Percentiles rank a stretch among this genome's conserved stretches.
phyloP scores from a whole-genome alignment of 2,797 vertebrate genomes.

The Sternotherus odoratus region DNA sequence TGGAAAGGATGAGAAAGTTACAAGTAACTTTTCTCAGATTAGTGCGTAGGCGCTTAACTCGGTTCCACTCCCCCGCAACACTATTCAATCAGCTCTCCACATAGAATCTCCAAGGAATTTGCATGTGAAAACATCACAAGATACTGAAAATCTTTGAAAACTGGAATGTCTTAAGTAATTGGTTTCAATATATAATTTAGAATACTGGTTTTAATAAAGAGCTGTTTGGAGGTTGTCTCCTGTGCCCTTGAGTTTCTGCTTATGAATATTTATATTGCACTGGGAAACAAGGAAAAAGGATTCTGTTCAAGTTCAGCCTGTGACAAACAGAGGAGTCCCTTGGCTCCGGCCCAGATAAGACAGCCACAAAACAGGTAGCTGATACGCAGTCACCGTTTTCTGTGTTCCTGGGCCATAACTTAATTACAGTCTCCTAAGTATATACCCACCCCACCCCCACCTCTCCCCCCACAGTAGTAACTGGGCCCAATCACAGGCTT shows the following conservation, averaged over 20 bases:
- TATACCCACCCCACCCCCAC: no score
- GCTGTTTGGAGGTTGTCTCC: neutral
- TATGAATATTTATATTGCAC: conserved; percentile 24
- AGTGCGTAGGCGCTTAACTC: conserved; percentile 6
- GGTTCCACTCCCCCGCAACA: neutral
- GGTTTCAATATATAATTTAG: conserved; percentile 34
- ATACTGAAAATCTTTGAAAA: conserved; percentile 37
- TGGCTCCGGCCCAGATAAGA: neutral
- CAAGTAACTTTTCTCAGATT: neutral
- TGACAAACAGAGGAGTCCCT: neutral
- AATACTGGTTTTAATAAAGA: conserved; percentile 19
- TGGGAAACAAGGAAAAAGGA: conserved; percentile 3
- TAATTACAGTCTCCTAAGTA: neutral
- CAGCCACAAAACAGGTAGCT: neutral
- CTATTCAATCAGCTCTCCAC: conserved; percentile 1
- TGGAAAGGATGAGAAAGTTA: conserved; percentile 14
- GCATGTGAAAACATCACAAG: neutral
- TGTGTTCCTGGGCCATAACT: neutral
- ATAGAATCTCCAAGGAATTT: conserved; percentile 18
- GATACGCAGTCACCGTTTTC: neutral
- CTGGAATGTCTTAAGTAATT: neutral
- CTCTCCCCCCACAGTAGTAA: neutral
- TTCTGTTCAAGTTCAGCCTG: neutral
- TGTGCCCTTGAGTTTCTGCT: neutral
- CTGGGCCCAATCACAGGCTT: neutral